phyloP scores from a whole-genome alignment of 2,888 invertebrate species.

The Andrena haemorrhoa region DNA sequence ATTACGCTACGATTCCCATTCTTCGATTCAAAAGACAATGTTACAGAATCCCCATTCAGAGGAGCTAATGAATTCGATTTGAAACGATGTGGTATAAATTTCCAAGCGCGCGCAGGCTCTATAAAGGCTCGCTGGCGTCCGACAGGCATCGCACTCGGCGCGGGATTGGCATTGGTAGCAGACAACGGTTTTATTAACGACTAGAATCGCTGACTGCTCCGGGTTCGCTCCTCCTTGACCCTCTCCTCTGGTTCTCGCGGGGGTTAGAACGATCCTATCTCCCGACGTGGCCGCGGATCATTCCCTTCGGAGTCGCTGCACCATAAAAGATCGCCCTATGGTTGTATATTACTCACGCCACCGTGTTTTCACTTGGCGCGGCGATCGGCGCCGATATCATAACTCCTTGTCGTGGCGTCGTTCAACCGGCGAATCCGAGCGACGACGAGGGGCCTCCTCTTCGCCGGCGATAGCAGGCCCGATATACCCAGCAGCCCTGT shows the following conservation, averaged over 20 bases:
- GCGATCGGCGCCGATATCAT: slow-evolving; percentile 85
- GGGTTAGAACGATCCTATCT: slow-evolving; percentile 83
- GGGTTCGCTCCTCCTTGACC: slow-evolving; percentile 81
- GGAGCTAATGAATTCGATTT: not conserved
- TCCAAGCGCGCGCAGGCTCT: not conserved
- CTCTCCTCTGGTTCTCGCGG: slow-evolving; percentile 67
- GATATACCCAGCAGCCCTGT: slow-evolving; percentile 72
- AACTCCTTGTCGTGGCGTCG: slow-evolving; percentile 84
- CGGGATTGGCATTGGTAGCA: slow-evolving; percentile 80
- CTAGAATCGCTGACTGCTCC: slow-evolving; percentile 79
- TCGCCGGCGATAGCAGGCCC: slow-evolving; percentile 80
- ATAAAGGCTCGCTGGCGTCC: not conserved
- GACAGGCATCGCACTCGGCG: slow-evolving; percentile 36
- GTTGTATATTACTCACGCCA: slow-evolving; percentile 85
- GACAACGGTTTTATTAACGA: slow-evolving; percentile 81
- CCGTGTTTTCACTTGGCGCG: slow-evolving; percentile 84
- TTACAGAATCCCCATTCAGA: not conserved
- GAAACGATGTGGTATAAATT: slow-evolving; percentile 5
- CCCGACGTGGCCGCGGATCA: slow-evolving; percentile 78
- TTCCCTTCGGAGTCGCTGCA: slow-evolving; percentile 78
- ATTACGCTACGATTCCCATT: not conserved
- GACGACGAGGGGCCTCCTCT: slow-evolving; percentile 66
- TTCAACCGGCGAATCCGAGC: slow-evolving; percentile 79
- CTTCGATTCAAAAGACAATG: not conserved
- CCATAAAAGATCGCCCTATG: slow-evolving; percentile 83